Base-by-base conservation (phyloP, 1,140 invertebrate species). In the Zaprionus tsacasi region DNA sequence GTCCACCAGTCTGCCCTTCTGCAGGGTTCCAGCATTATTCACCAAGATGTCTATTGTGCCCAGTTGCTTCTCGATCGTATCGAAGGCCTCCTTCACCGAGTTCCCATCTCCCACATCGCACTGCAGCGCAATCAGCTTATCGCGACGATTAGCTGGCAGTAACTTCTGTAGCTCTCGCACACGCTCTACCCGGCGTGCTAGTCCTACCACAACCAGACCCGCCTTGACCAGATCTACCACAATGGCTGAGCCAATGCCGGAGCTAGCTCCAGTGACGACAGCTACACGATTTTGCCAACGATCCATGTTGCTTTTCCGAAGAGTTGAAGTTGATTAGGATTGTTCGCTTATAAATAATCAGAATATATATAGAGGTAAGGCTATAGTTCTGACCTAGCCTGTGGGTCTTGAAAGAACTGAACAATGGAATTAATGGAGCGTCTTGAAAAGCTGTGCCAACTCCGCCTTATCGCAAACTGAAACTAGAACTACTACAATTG, bases 221-320 rank as follows among this genome's bases (percentile, higher is more conserved):
- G 93, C 87, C 27, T 94, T 87, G 0, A 95, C 94, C 7, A 97
- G 89, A 3, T 91, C 78, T 72, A 93, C 88, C 13, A 93, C 93
- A n/a, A 95, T 93, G 1, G 93, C 94, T 0, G 94, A 94, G 0
- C 96, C 96, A 17, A 97, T 96, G 0, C 96, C 96, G 1, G 93
- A 93, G 70, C 95, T 96, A 0, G 96, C 96, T 0, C 96, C 96
- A 0, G 96, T 96, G 13, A 97, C 94, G 12, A 97, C 93, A 1
- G 95, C 96, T 0, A 95, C 94, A 68, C 94, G 95, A 57, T 95
- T 95, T 1, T 66, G 69, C 95, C 95, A 96, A 17, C 94, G 93
- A 25, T 96, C 95, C 96, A 96, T 96, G 15, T 13, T 68, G 21
- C 11, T 40, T 11, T 11, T 25, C 33, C 27, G 7, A 10, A 60